A percentile compares a stretch with the other conserved stretches of the same genome.
phyloP scores from a whole-genome alignment of 2,888 invertebrate genomes.

The Chaetogeoica ovagalla region DNA sequence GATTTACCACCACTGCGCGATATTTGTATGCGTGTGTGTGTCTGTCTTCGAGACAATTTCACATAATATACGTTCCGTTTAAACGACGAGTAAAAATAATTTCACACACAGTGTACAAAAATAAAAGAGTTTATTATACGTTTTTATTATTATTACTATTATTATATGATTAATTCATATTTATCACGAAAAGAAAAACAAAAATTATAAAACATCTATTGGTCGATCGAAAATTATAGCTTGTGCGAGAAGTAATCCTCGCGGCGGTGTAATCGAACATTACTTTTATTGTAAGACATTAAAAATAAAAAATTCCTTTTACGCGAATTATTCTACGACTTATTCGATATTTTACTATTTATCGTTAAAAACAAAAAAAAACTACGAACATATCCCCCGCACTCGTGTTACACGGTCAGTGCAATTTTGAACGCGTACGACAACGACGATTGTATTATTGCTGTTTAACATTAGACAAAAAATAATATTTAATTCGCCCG shows the following conservation, averaged over 20 bases:
- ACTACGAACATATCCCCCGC: too few relatives aligned
- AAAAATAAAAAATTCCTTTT: too few relatives aligned
- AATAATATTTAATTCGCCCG: neutral
- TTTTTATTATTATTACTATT: too few relatives aligned
- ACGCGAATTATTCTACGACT: too few relatives aligned
- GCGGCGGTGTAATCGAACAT: too few relatives aligned
- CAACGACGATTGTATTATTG: neutral
- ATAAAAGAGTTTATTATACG: neutral
- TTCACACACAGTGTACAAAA: neutral
- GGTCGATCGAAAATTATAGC: too few relatives aligned
- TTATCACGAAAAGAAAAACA: too few relatives aligned
- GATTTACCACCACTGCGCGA: neutral
- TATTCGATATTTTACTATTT: too few relatives aligned
- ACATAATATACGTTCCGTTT: neutral
- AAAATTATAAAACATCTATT: neutral
- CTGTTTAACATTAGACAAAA: conserved; percentile 7
- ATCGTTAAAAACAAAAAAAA: too few relatives aligned
- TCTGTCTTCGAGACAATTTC: neutral
- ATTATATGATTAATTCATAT: too few relatives aligned
- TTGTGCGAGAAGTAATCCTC: too few relatives aligned
- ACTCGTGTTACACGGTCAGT: neutral
- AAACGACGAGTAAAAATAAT: neutral
- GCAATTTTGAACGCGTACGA: neutral
- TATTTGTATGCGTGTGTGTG: neutral
- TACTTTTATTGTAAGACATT: too few relatives aligned